Conservation (phyloP, 2,113 vertebrate species). For the Passerina amoena region DNA sequence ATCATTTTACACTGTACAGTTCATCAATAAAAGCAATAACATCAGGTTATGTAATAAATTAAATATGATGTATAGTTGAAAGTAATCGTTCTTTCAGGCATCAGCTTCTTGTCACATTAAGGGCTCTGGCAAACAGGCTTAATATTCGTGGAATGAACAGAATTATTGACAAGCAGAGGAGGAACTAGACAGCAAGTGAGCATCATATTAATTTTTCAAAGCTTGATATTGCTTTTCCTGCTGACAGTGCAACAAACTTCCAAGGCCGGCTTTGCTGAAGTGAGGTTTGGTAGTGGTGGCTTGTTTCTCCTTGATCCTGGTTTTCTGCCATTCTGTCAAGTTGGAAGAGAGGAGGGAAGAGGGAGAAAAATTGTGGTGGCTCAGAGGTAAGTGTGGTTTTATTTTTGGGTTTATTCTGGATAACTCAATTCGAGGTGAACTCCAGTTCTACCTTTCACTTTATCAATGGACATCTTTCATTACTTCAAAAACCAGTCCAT, state of each 20-base stretch:
- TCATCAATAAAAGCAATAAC: constrained; percentile 74
- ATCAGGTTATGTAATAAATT: constrained; percentile 72
- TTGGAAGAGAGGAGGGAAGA: neutral
- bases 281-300: neutral
- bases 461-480: neutral
- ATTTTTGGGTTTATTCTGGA: neutral
- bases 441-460: neutral
- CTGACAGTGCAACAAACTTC: constrained; percentile 56
- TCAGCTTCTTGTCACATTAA: constrained; percentile 68
- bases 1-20: constrained; percentile 67
- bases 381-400: neutral
- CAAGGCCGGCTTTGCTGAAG: neutral
- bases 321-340: neutral
- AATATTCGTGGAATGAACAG: constrained; percentile 66
- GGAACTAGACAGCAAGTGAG: constrained; percentile 48
- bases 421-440: neutral
- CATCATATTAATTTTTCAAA: constrained; percentile 69
- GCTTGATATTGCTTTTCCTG: constrained; percentile 35
- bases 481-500: neutral
- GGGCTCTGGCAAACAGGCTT: constrained; percentile 48
- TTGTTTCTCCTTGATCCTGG: neutral
- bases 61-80: constrained; percentile 70
- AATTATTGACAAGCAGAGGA: constrained; percentile 58
- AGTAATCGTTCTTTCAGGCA: constrained; percentile 56
- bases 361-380: neutral